Evolutionary conservation across 2,797 vertebrate species (phyloP).

Genomic region (Calcarius lapponicus): DNA sequence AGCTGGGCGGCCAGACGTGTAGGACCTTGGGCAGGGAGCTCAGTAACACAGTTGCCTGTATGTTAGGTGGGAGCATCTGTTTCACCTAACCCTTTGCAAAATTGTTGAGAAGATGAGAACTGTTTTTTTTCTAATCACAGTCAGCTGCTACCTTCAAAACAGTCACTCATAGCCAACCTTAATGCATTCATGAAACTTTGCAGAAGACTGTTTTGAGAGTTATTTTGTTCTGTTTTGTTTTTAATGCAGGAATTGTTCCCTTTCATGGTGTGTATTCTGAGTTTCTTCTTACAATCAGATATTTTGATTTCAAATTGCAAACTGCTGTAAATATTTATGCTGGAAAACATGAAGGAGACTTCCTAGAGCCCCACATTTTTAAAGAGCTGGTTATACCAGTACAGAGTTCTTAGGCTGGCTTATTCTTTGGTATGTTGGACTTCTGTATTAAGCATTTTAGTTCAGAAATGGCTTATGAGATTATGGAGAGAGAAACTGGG

Average conservation of each 20-base stretch:
- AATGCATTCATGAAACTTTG: background rate
- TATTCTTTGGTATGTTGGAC: background rate
- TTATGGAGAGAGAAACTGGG: background rate
- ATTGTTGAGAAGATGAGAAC: background rate
- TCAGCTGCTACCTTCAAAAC: background rate
- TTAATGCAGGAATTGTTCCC: background rate
- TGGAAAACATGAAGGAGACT: background rate
- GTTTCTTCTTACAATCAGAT: background rate
- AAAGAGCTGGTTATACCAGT: background rate
- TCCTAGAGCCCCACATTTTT: background rate
- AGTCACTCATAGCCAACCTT: background rate
- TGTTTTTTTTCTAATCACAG: background rate
- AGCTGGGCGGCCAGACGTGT: accelerated
- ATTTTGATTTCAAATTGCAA: background rate
- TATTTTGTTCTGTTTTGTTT: background rate
- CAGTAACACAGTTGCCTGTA: accelerated
- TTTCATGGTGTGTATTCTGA: background rate
- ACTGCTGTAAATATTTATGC: background rate
- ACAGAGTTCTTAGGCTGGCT: background rate
- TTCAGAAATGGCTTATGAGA: background rate
- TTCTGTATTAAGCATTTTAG: background rate
- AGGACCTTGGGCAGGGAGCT: background rate
- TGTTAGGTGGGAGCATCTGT: background rate
- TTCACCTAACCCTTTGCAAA: background rate
- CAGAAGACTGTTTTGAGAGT: background rate